Evolutionary conservation across 2,888 invertebrate genomes (phyloP).

Genomic region (Clistopyga incitator): DNA sequence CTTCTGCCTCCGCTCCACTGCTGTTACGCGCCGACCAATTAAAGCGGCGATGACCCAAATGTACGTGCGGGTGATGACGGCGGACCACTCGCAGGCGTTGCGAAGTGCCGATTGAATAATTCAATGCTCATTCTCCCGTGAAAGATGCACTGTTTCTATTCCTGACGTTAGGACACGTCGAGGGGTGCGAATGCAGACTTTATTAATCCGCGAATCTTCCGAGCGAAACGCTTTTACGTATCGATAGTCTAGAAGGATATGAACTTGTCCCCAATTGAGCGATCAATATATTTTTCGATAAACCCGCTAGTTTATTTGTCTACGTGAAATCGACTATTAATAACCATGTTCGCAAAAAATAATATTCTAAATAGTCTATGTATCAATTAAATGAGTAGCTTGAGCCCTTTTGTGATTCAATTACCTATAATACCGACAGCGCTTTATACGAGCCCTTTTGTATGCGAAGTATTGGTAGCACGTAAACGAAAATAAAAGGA

Average conservation of each 20-base stretch:
- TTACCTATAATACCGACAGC: not conserved
- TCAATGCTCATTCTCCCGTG: slow-evolving; percentile 58
- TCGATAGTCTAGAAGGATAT: not conserved
- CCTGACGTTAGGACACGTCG: not conserved
- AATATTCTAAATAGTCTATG: not conserved
- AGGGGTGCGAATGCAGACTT: not conserved
- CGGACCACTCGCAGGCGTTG: slow-evolving; percentile 56
- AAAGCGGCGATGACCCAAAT: slow-evolving; percentile 71
- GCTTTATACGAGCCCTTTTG: not conserved
- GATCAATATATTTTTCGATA: no score
- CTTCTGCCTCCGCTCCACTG: slow-evolving; percentile 35
- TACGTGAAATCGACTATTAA: not conserved
- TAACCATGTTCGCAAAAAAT: not conserved
- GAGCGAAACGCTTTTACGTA: not conserved
- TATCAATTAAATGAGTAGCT: not conserved
- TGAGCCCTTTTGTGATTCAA: not conserved
- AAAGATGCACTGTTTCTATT: slow-evolving; percentile 18
- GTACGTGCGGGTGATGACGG: slow-evolving; percentile 48
- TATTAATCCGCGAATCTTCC: not conserved
- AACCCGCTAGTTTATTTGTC: no score
- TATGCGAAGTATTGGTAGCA: not conserved
- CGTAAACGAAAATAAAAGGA: slow-evolving; percentile 31
- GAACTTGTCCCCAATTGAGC: not conserved
- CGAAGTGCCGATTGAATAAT: slow-evolving; percentile 68
- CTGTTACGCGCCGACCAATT: slow-evolving; percentile 69